A percentile compares a stretch with the other conserved stretches of the same genome.
These are phyloP conservation scores for Anolis apletophallus DNA, from an alignment of 2,797 vertebrate species.

Conservation along the genomic window DNA sequence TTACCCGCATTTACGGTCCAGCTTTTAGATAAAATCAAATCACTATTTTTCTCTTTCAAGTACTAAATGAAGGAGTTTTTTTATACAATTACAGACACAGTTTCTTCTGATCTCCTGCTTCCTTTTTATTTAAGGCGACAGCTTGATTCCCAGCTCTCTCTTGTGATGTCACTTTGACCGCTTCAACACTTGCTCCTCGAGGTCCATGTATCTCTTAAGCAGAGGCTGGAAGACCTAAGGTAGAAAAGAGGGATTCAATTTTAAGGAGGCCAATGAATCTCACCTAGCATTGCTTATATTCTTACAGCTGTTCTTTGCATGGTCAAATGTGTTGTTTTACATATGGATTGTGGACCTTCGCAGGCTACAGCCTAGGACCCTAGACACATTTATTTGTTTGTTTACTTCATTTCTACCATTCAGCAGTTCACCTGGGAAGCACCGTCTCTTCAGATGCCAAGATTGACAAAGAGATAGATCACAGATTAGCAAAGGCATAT, in stretches of 20 bases:
- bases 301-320: neutral
- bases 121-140: slow-evolving; percentile 28
- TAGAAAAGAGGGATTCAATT: slow-evolving; percentile 34
- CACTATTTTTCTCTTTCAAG: neutral
- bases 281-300: neutral
- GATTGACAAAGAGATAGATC: no score
- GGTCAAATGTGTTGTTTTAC: neutral
- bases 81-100: slow-evolving; percentile 54
- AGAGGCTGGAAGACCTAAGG: slow-evolving; percentile 82
- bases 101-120: slow-evolving; percentile 60
- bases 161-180: slow-evolving; percentile 40
- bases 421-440: no score
- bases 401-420: no score
- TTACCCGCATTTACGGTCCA: slow-evolving; percentile 4
- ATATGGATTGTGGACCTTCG: neutral
- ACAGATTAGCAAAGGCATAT: no score
- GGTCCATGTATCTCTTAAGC: slow-evolving; percentile 79
- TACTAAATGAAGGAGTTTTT: slow-evolving; percentile 34
- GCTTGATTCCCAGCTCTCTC: slow-evolving; percentile 56
- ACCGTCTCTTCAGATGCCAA: no score
- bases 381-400: no score
- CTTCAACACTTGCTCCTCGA: slow-evolving; percentile 82
- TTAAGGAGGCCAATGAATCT: neutral
- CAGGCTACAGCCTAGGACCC: neutral
- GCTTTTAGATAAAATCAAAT: slow-evolving; percentile 32